These are phyloP conservation scores for Dynastes maya DNA, from an alignment of 2,888 invertebrate species.

Conservation along the genomic window DNA sequence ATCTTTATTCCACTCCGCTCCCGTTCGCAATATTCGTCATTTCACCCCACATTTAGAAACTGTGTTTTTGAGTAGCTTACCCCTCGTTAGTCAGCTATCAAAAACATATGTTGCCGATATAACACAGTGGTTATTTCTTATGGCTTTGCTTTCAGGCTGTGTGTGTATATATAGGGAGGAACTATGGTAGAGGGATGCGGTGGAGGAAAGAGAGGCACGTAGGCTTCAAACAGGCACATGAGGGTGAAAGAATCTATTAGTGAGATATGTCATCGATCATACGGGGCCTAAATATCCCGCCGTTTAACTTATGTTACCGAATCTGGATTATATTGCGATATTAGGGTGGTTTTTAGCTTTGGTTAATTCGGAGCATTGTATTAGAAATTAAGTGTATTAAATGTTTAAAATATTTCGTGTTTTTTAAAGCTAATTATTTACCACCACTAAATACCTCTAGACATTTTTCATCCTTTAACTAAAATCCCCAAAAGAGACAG, in stretches of 20 bases:
- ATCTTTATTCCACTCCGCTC: too few species aligned
- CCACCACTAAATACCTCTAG: too few species aligned
- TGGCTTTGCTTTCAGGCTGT: conserved; percentile 5
- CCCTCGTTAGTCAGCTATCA: conserved; percentile 69
- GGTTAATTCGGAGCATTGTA: too few species aligned
- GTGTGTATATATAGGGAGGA: not conserved
- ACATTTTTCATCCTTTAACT: too few species aligned
- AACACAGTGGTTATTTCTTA: conserved; percentile 67
- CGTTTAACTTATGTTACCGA: conserved; percentile 45
- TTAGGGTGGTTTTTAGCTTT: too few species aligned
- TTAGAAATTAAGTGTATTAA: too few species aligned
- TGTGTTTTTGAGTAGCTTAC: conserved; percentile 50
- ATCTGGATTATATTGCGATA: too few species aligned
- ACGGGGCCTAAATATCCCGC: conserved; percentile 39
- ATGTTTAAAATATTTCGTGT: too few species aligned
- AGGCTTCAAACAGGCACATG: not conserved
- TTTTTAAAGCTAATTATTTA: too few species aligned
- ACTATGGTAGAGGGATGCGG: too few species aligned
- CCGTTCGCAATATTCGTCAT: not conserved
- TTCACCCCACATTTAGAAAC: conserved; percentile 28
- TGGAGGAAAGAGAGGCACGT: too few species aligned
- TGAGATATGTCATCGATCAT: conserved; percentile 51
- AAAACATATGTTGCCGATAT: conserved; percentile 70
- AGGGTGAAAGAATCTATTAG: conserved; percentile 54
- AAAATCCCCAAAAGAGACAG: too few species aligned